A percentile compares a stretch with the other conserved stretches of the same genome.
These are phyloP conservation scores for Prunella fulvescens DNA, from an alignment of 2,113 vertebrate genomes.

Conservation along the genomic window DNA sequence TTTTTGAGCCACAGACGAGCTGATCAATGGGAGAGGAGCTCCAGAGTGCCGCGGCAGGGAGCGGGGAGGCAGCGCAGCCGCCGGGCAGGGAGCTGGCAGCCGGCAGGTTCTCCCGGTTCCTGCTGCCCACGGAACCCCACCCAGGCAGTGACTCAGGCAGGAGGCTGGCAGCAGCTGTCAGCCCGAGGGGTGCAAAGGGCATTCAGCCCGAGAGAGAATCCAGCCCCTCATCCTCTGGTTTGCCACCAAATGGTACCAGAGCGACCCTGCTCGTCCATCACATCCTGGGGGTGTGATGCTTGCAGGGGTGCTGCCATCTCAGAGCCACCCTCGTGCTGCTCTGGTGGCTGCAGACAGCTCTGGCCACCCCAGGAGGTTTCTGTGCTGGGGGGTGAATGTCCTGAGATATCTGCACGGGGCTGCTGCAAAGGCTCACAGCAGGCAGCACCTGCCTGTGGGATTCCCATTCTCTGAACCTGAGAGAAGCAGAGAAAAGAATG, in stretches of 20 bases:
- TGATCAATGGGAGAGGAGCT: background rate
- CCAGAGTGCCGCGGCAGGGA: fast-evolving
- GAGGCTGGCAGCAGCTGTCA: fast-evolving
- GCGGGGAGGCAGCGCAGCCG: fast-evolving
- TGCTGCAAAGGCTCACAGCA: background rate
- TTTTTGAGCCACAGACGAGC: background rate
- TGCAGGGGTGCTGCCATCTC: background rate
- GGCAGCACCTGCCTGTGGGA: background rate
- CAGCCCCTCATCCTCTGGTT: background rate
- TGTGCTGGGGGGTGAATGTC: fast-evolving
- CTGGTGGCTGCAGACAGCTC: fast-evolving
- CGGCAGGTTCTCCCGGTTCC: constrained; percentile 18
- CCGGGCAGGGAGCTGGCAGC: background rate
- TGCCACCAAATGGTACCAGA: background rate
- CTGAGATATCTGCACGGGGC: background rate
- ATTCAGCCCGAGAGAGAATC: fast-evolving
- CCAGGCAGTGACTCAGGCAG: background rate
- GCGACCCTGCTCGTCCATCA: background rate
- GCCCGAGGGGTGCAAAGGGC: background rate
- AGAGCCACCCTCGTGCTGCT: fast-evolving
- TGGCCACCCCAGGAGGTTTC: background rate
- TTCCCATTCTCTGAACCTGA: too few relatives aligned
- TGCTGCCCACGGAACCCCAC: background rate
- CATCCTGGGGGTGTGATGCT: background rate
- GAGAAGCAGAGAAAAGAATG: too few relatives aligned